These are phyloP conservation scores for Corvus cornix DNA, from an alignment of 2,113 vertebrate species.

Conservation along the genomic window DNA sequence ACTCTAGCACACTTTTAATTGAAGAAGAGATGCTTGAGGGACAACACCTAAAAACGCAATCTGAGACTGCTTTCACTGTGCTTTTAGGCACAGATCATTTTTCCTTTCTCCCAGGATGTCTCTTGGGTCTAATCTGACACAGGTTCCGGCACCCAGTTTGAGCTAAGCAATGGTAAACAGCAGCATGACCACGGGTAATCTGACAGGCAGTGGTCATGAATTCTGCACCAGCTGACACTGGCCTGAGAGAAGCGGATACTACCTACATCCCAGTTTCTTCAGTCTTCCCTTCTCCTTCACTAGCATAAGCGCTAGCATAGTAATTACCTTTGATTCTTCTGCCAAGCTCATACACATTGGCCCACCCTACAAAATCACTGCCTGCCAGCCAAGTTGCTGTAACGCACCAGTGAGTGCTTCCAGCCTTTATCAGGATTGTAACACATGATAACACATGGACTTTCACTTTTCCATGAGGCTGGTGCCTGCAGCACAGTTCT, in stretches of 20 bases:
- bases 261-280: background rate
- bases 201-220: background rate
- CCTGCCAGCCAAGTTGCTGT: background rate
- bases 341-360: background rate
- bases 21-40: background rate
- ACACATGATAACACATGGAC: background rate
- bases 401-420: background rate
- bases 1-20: background rate
- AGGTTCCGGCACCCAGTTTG: background rate
- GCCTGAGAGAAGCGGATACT: background rate
- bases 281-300: background rate
- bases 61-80: background rate
- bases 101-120: background rate
- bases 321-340: background rate
- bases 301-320: rapidly evolving
- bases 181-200: rapidly evolving
- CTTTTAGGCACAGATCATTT: background rate
- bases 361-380: background rate
- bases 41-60: background rate
- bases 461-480: background rate
- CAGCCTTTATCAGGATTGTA: background rate
- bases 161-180: background rate
- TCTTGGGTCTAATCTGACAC: background rate
- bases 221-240: background rate
- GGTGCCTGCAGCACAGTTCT: background rate